Evolutionary conservation across 2,113 vertebrate species (phyloP), one percentile per base, ranked within the genome.

Genomic region (Morone chrysops): DNA sequence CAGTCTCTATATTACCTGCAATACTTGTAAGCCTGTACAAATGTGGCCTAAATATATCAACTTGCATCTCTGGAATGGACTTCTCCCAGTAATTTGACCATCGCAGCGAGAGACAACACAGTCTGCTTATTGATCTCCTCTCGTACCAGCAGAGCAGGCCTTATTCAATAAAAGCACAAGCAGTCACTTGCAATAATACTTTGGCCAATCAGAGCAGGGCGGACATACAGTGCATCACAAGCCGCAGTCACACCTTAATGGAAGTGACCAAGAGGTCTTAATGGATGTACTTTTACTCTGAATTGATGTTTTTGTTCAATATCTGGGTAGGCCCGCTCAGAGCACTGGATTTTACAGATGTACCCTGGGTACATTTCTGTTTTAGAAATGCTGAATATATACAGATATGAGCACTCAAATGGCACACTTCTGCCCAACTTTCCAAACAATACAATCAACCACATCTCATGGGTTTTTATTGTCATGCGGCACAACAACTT

Each of bases 401-500:
- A 51, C 40, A 75, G 66, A 86, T 76, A 65, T 60, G 38, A 81
- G 48, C 78, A 43, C 53, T 65, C 41, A 71, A 76, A 82, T 20
- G 41, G 8, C 38, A 71, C 80, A 83, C 78, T 85, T 85, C 53
- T 6, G 22, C 71, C 18, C 57, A 87, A 84, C 86, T 89, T 90
- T 84, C 70, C 68, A 78, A 85, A 85, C 85, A 80, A 84, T 41
- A 82, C 81, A 79, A 88, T 90, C 69, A 87, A 79, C 70, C 78
- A 86, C 87, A 88, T 88, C 83, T 83, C 80, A 81, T 25, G 43
- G 86, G 60, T 78, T 91, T 92, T 90, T 92, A 90, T 91, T 77
- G 87, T 77, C 51, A 48, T 18, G 22, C 65, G 53, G 73, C 56
- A 56, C 56, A 60, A 56, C 76, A 84, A 73, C 85, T 81, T 86